Evolutionary conservation across 2,113 vertebrate genomes (phyloP).

Genomic region (Rhadina sibilatrix): DNA sequence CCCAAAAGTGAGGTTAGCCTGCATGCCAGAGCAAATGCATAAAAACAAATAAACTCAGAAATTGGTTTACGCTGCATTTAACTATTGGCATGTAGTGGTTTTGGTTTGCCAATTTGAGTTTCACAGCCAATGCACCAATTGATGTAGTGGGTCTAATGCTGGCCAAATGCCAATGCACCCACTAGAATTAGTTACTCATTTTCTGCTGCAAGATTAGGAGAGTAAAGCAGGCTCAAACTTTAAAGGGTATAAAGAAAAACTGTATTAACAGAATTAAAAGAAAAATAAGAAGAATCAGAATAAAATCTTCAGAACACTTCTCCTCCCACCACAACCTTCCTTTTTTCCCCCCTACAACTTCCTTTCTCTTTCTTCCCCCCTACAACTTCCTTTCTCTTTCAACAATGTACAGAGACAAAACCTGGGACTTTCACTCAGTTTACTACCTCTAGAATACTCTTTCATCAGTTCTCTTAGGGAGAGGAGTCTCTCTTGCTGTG

Average conservation of each 20-base stretch:
- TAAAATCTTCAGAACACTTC: not conserved
- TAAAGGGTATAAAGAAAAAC: not conserved
- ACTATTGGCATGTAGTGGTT: not conserved
- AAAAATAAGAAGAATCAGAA: not conserved
- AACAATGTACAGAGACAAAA: not conserved
- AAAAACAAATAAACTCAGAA: slow-evolving; percentile 24
- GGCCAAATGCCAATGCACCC: not conserved
- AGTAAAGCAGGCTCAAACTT: not conserved
- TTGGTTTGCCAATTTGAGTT: not conserved
- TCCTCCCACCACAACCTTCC: not conserved
- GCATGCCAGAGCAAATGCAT: not conserved
- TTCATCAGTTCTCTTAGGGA: not conserved
- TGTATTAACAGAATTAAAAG: not conserved
- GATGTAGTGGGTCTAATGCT: not conserved
- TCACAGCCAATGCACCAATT: not conserved
- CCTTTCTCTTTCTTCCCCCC: not conserved
- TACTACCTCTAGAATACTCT: not conserved
- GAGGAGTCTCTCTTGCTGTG: not conserved
- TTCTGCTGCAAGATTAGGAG: not conserved
- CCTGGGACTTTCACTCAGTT: not conserved
- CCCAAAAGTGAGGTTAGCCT: slow-evolving; percentile 22
- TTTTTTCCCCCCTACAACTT: not conserved
- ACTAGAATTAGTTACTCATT: not conserved
- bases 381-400: too few species aligned
- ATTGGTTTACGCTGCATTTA: slow-evolving; percentile 7